Conservation (phyloP, 2,888 invertebrate genomes). For the Xestia ashworthii region DNA sequence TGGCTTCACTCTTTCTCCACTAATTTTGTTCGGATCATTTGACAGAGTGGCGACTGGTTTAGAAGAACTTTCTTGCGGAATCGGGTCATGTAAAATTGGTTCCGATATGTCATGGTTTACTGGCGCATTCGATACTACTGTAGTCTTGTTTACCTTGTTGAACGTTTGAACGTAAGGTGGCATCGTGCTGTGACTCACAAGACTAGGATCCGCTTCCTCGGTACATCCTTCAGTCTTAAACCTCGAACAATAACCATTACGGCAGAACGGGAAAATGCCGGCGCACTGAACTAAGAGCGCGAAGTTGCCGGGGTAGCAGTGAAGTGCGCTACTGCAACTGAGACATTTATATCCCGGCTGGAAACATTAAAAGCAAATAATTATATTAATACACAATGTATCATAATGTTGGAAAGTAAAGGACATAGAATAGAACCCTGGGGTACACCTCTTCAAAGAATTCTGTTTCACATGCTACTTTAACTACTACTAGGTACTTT, state of each 20-base stretch:
- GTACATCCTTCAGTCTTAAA: conserved; percentile 68
- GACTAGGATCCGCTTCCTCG: conserved; percentile 46
- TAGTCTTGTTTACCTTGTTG: conserved; percentile 38
- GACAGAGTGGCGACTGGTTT: conserved; percentile 18
- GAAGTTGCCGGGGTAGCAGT: conserved; percentile 72
- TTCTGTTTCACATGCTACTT: background rate
- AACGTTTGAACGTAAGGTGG: conserved; percentile 41
- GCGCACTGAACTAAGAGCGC: conserved; percentile 74
- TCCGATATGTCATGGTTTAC: conserved; percentile 5
- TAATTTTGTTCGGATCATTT: conserved; percentile 27
- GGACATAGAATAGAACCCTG: background rate
- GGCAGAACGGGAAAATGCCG: conserved; percentile 71
- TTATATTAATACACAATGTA: background rate
- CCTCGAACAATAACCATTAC: conserved; percentile 74
- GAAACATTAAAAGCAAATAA: conserved; percentile 36
- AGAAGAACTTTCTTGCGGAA: conserved; percentile 33
- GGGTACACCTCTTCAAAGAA: background rate
- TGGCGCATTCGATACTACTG: conserved; percentile 13
- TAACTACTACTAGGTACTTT: background rate
- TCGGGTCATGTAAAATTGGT: conserved; percentile 10
- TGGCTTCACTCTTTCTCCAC: conserved; percentile 1
- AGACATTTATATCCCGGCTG: conserved; percentile 75
- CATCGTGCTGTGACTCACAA: conserved; percentile 38
- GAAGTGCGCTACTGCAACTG: conserved; percentile 71
- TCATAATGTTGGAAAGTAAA: background rate